Evolutionary conservation across 92 coral and sea anemone genomes (phyloP).

Genomic region (Siderastrea radians): DNA sequence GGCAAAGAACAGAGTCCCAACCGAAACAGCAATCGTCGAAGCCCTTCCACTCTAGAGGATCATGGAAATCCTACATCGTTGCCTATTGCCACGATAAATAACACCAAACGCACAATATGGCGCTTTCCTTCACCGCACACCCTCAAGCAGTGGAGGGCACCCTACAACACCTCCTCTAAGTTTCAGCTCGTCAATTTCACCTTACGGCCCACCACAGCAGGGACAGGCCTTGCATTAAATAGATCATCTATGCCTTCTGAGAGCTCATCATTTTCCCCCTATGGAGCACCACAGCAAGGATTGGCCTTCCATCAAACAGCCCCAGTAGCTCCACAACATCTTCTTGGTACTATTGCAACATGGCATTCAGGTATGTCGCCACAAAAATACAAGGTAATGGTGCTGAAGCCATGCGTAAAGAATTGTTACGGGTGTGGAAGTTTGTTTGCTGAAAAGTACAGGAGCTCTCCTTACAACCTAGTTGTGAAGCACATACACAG

Average conservation of each 20-base stretch:
- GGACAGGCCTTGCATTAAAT: neutral
- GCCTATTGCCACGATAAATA: neutral
- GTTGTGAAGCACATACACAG: too few species aligned
- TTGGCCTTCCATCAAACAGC: conserved; percentile 8
- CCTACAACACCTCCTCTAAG: too few species aligned
- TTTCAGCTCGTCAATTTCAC: neutral
- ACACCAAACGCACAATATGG: neutral
- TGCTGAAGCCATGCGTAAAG: neutral
- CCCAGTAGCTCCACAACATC: neutral
- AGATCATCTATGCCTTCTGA: neutral
- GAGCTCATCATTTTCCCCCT: neutral
- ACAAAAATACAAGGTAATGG: conserved; percentile 1
- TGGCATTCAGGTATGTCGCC: conserved; percentile 3
- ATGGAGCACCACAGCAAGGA: conserved; percentile 1
- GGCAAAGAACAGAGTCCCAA: neutral
- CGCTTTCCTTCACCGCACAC: neutral
- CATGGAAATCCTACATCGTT: neutral
- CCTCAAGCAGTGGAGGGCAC: neutral
- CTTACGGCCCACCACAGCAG: neutral
- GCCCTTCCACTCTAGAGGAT: neutral
- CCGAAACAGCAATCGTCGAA: neutral
- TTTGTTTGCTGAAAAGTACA: neutral
- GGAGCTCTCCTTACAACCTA: too few species aligned
- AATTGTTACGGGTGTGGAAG: neutral
- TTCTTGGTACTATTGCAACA: neutral